Base-by-base conservation (phyloP, 2,113 vertebrate genomes). In the Ceuthmochares aereus region DNA sequence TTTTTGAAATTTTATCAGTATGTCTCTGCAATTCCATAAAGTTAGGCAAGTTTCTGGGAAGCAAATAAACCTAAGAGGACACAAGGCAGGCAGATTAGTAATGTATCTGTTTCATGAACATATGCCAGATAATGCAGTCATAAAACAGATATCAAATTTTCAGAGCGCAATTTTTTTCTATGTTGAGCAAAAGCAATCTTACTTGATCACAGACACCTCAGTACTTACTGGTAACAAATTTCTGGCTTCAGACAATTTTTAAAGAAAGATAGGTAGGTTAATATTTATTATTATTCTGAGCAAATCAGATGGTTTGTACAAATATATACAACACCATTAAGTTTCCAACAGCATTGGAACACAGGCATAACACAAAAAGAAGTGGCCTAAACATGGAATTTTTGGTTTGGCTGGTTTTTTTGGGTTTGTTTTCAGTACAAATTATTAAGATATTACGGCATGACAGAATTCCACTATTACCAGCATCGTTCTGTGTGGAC, bases 321-420 rank as follows among this genome's bases (percentile, higher is more conserved):
- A 17, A 34, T 26, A 7, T 30, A 34, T 18, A 32, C 36, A 45
- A 22, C 29, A 56, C 27, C 8, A 40, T 5, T 23, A 34, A 51
- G 16, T 66, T 93, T 84, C 16, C 16, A 90, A 51, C 8, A 47
- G 43, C 30, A 4, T 73, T 26, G 56, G 30, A 79, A 86, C 37
- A 64, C 4, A 87, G 16, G 26, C 3, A 25, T 25, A 51, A 34
- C 14, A 67, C 21, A 54, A 36, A 36, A 80, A 69, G 16, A 62
- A 40, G 15, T 7, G 87, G 17, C 4, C 68, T 16, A 34, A 1
- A 0, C 1, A 3, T 22, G 20, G 15, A 34, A 13, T 52, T 52
- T 49, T 49, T 49, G 19, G 7, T 40, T 40, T 40, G 40, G 40
- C n/a, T n/a, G n/a, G n/a, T n/a, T n/a, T 9, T 40, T 40, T 40